Evolutionary conservation across 2,113 vertebrate genomes (phyloP).

Genomic region (Butorides virescens): DNA sequence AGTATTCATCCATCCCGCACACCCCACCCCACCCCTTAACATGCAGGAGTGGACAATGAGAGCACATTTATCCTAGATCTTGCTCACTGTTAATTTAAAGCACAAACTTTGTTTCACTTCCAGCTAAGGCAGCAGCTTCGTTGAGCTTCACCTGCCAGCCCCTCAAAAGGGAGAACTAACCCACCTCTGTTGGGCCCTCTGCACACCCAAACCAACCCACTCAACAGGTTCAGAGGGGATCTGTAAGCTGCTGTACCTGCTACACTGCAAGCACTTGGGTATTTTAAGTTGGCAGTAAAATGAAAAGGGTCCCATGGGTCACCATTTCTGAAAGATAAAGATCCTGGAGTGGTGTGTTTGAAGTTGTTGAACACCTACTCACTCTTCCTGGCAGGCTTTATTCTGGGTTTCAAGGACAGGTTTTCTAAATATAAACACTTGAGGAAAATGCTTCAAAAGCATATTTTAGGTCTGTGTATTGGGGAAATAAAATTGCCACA

Average conservation of each 20-base stretch:
- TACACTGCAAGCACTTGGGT: neutral
- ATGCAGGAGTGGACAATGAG: neutral
- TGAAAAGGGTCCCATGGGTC: neutral
- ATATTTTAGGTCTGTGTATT: neutral
- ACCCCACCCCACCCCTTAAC: neutral
- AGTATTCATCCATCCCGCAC: neutral
- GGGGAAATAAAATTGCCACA: neutral
- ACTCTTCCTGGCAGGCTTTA: neutral
- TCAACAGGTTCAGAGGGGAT: neutral
- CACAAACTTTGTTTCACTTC: neutral
- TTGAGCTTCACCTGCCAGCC: neutral
- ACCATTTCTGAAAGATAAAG: conserved; percentile 12
- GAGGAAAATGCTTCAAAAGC: neutral
- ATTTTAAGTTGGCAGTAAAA: neutral
- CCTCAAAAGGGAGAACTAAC: neutral
- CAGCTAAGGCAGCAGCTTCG: neutral
- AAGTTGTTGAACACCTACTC: conserved; percentile 7
- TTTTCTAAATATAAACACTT: conserved; percentile 28
- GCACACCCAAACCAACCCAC: neutral
- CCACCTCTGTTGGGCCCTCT: neutral
- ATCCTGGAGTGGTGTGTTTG: neutral
- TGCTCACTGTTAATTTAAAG: neutral
- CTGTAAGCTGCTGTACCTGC: neutral
- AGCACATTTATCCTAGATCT: neutral
- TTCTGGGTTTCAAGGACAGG: neutral